Percentiles rank a stretch among this genome's conserved stretches.
phyloP scores from a whole-genome alignment of 2,797 vertebrate species.

The Gastrophryne carolinensis region DNA sequence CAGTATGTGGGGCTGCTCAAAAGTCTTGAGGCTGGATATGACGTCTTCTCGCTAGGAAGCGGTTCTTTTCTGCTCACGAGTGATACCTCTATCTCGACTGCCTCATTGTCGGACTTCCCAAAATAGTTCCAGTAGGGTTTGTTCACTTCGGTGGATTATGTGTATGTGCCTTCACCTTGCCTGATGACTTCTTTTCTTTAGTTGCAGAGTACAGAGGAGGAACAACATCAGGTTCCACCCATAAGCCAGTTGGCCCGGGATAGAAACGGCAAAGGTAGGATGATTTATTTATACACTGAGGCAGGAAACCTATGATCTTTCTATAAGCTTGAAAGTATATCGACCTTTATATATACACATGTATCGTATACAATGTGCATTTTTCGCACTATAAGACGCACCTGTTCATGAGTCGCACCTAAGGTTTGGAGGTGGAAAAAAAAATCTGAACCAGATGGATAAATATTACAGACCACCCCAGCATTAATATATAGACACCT shows the following conservation, averaged over 20 bases:
- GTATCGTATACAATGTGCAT: too few relatives aligned
- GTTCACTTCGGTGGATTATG: background rate
- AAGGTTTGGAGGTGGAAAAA: too few relatives aligned
- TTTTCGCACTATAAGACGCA: too few relatives aligned
- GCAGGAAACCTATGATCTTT: too few relatives aligned
- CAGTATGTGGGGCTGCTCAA: background rate
- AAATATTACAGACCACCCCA: too few relatives aligned
- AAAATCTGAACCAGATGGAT: too few relatives aligned
- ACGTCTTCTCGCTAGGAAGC: background rate
- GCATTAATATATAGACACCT: too few relatives aligned
- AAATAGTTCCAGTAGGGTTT: background rate
- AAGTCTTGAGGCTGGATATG: background rate
- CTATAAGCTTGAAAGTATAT: too few relatives aligned
- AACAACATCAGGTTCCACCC: conserved; percentile 67
- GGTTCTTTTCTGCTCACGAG: background rate
- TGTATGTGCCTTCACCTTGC: background rate
- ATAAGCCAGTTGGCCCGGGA: conserved; percentile 64
- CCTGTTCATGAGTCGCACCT: too few relatives aligned
- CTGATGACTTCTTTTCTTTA: conserved; percentile 57
- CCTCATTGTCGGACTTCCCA: background rate
- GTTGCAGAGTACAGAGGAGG: conserved; percentile 92
- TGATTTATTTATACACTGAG: background rate
- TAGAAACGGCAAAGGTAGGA: conserved; percentile 59
- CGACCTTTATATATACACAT: too few relatives aligned
- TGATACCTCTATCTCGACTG: conserved; percentile 11